Base-by-base conservation (phyloP, 2,888 invertebrate species). In the Rhamnusium bicolor region DNA sequence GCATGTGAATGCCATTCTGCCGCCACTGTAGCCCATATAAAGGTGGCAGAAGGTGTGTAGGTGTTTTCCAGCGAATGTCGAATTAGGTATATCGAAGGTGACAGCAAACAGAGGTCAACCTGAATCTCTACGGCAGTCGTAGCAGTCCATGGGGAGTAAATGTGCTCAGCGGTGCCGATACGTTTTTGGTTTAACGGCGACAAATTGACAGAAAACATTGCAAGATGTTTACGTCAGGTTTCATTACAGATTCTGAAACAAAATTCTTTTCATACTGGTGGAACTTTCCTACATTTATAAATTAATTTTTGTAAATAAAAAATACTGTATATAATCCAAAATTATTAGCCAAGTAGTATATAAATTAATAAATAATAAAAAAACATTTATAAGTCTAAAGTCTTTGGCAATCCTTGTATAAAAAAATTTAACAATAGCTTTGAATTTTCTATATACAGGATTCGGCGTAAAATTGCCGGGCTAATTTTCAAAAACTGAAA, bases 21-120 rank as follows among this genome's bases (percentile, higher is more conserved):
- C 72, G 67, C 69, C 75, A 29, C 69, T 51, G 58, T 51, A 56
- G 16, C 53, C 49, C 56, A 69, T 65, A 73, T 71, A 73, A 74
- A 61, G 65, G 16, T 47, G 27, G 65, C 32, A 27, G 49, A 60
- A 61, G 54, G 71, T 70, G 61, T 66, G 70, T 40, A 58, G 67
- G 68, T 63, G 76, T 71, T 66, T 75, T 72, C 65, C 74, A 65
- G 80, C 78, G 83, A 83, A 83, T 80, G 82, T 78, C 78, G 79
- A 74, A 78, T 79, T 77, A 83, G 58, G 70, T 82, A 46, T 56
- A 83, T 84, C 81, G 81, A 81, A 84, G 82, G 83, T 81, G 85
- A 84, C 84, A 81, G 82, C 77, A 79, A 84, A 82, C 82, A 83
- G 83, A 84, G 84, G 85, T 85, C 85, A 85, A 84, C 81, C 77